A percentile compares a stretch with the other conserved stretches of the same genome.
These are phyloP conservation scores for Drosophila eohydei DNA, from an alignment of 2,888 invertebrate species.

Conservation along the genomic window DNA sequence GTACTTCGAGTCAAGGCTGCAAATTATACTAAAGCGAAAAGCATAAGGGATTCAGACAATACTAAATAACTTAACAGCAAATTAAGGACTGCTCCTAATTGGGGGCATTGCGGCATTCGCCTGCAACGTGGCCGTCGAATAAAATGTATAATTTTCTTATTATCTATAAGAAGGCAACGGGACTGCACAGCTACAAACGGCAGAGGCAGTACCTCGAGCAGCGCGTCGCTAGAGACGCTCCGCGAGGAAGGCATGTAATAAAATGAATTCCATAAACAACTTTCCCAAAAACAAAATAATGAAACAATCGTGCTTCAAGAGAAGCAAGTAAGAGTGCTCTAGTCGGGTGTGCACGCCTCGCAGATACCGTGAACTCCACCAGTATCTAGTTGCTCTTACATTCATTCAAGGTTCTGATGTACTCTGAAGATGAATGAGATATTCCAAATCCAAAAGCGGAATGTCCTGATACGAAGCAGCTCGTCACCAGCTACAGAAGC, in stretches of 20 bases:
- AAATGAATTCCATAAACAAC: conserved; percentile 80
- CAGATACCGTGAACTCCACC: not conserved
- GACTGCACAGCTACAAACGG: conserved; percentile 38
- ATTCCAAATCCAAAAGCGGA: not conserved
- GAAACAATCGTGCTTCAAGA: conserved; percentile 11
- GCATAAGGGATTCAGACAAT: conserved; percentile 33
- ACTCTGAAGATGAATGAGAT: too few relatives aligned
- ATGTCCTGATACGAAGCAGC: not conserved
- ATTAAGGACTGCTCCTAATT: conserved; percentile 75
- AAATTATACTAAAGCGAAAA: conserved; percentile 42
- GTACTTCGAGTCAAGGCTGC: conserved; percentile 55
- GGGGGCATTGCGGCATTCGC: conserved; percentile 76
- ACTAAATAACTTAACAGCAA: conserved; percentile 76
- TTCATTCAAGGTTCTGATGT: too few relatives aligned
- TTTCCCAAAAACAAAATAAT: conserved; percentile 63
- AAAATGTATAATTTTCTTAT: conserved; percentile 81
- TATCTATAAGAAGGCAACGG: conserved; percentile 71
- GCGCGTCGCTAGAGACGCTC: conserved; percentile 1
- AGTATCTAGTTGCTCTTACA: not conserved
- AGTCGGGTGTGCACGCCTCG: not conserved
- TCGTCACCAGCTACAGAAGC: not conserved
- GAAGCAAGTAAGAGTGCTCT: not conserved
- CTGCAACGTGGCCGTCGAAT: conserved; percentile 53
- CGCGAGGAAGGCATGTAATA: conserved; percentile 51
- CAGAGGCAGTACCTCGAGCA: conserved; percentile 21